phyloP scores from a whole-genome alignment of 2,113 vertebrate genomes.

The Mastomys natalensis region DNA sequence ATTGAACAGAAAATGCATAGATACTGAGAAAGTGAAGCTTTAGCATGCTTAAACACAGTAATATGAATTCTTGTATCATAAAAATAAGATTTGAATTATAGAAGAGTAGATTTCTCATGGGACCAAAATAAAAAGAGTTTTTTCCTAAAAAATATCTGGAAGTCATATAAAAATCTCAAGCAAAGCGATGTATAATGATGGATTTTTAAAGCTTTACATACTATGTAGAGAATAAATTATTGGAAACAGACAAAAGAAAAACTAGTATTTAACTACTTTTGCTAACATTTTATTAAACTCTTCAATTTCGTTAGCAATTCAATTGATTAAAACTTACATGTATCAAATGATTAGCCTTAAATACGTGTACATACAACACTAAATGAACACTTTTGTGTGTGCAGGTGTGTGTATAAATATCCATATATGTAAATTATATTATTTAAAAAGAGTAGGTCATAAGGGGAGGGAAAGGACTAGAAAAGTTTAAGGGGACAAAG shows the following conservation, averaged over 20 bases:
- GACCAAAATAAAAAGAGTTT: neutral
- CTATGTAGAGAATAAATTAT: neutral
- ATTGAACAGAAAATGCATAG: neutral
- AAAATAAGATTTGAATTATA: neutral
- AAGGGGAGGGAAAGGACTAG: neutral
- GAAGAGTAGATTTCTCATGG: neutral
- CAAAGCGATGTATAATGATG: neutral
- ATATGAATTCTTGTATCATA: neutral
- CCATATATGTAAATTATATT: no score
- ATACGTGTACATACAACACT: neutral
- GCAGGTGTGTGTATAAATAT: neutral
- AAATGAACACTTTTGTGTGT: neutral
- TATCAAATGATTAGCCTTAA: neutral
- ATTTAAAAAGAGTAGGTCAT: neutral
- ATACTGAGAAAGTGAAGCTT: neutral
- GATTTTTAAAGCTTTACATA: neutral
- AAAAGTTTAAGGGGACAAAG: neutral
- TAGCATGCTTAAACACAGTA: neutral
- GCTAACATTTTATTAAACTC: neutral
- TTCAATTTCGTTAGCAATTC: neutral
- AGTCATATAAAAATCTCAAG: constrained; percentile 22
- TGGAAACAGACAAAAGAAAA: neutral
- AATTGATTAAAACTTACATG: neutral
- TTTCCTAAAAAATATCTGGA: neutral
- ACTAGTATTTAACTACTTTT: neutral